Conservation (phyloP, 2,797 vertebrate genomes). For the Esox lucius region DNA sequence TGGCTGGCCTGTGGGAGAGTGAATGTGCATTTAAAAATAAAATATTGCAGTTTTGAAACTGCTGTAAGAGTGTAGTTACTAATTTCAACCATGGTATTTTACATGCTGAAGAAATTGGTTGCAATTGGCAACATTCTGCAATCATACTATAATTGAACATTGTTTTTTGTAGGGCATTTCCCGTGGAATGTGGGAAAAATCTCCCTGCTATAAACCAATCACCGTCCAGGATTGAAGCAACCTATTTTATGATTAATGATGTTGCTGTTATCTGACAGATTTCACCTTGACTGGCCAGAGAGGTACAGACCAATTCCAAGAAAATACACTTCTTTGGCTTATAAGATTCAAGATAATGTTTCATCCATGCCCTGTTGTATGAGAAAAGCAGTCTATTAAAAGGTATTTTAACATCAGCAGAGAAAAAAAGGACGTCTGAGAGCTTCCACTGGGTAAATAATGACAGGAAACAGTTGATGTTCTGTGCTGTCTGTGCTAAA, state of each 20-base stretch:
- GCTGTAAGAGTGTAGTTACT: too few species aligned
- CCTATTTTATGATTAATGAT: background rate
- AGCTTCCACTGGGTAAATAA: constrained; percentile 28
- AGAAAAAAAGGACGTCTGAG: constrained; percentile 25
- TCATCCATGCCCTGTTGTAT: background rate
- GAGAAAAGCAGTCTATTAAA: constrained; percentile 9
- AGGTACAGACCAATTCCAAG: background rate
- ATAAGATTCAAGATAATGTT: constrained; percentile 27
- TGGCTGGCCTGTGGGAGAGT: too few species aligned
- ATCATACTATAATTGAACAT: too few species aligned
- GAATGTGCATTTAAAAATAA: too few species aligned
- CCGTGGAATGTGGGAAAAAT: too few species aligned
- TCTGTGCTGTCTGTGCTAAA: constrained; percentile 25
- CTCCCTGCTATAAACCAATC: too few species aligned
- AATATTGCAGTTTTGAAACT: too few species aligned
- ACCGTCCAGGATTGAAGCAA: too few species aligned
- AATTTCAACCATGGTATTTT: too few species aligned
- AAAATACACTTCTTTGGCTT: constrained; percentile 4
- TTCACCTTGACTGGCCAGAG: background rate
- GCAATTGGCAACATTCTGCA: too few species aligned
- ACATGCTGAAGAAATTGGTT: too few species aligned
- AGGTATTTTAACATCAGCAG: constrained; percentile 3
- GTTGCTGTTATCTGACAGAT: background rate
- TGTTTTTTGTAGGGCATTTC: too few species aligned
- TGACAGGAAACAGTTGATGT: constrained; percentile 34